Evolutionary conservation across 2,888 invertebrate genomes (phyloP).

Genomic region (Melanargia galathea): DNA sequence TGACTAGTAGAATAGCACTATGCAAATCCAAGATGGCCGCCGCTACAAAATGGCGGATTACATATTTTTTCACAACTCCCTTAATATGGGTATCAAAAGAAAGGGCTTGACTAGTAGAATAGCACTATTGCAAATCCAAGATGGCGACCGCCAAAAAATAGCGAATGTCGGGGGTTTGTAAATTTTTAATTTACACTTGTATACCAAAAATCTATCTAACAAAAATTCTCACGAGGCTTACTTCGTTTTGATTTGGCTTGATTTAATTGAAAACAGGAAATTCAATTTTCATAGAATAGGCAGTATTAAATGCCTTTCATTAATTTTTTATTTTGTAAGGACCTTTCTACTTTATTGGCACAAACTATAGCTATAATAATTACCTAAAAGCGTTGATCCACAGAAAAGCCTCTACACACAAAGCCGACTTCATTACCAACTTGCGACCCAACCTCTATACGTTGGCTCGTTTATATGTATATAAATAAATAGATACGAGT

Average conservation of each 20-base stretch:
- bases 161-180: too few relatives aligned
- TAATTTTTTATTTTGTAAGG: not conserved
- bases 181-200: too few relatives aligned
- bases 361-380: not conserved
- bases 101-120: too few relatives aligned
- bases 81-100: too few relatives aligned
- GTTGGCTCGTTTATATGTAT: too few relatives aligned
- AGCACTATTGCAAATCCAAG: too few relatives aligned
- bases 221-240: constrained; percentile 4
- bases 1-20: too few relatives aligned
- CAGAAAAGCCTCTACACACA: not conserved
- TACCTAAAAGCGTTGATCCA: not conserved
- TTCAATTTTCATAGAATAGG: not conserved
- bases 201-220: not conserved
- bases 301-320: not conserved
- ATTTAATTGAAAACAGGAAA: not conserved
- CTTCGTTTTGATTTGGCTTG: not conserved
- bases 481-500: too few relatives aligned
- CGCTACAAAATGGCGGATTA: too few relatives aligned
- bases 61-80: too few relatives aligned
- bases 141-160: too few relatives aligned
- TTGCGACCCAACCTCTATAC: not conserved
- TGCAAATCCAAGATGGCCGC: too few relatives aligned
- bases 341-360: not conserved
- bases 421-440: not conserved